phyloP scores from a whole-genome alignment of 2,797 vertebrate species.

The Pangasius mekongensis region DNA sequence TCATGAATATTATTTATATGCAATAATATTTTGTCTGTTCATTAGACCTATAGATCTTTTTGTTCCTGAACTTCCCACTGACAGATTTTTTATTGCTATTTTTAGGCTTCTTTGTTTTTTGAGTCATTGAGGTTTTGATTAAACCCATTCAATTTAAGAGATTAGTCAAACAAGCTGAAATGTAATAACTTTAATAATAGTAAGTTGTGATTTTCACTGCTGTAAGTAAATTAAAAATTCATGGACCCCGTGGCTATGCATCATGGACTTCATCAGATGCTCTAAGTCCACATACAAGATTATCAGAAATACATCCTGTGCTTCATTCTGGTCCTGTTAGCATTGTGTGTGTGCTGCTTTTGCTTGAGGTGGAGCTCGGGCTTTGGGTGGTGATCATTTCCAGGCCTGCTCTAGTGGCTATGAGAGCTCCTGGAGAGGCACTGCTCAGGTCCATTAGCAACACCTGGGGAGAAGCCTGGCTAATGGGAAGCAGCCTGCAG shows the following conservation, averaged over 20 bases:
- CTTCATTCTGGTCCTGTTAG: not conserved
- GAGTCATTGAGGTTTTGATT: not conserved
- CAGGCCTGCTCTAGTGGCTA: slow-evolving; percentile 75
- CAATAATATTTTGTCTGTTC: not conserved
- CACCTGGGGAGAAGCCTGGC: slow-evolving; percentile 82
- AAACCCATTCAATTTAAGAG: not conserved
- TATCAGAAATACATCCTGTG: not conserved
- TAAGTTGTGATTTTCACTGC: not conserved
- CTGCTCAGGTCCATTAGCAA: slow-evolving; percentile 83
- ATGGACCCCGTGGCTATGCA: not conserved
- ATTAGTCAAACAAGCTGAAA: not conserved
- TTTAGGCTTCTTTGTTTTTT: not conserved
- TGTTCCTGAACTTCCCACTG: not conserved
- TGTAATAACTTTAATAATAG: not conserved
- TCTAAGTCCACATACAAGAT: not conserved
- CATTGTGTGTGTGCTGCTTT: slow-evolving; percentile 2
- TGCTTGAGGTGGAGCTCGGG: slow-evolving; percentile 22
- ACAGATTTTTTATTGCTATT: not conserved
- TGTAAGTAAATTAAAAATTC: not conserved
- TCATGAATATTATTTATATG: not conserved
- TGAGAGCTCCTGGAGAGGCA: slow-evolving; percentile 75
- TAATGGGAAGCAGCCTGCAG: slow-evolving; percentile 83
- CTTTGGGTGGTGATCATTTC: slow-evolving; percentile 79
- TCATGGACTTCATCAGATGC: not conserved
- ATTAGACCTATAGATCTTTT: not conserved